Percentiles rank a stretch among this genome's conserved stretches.
These are phyloP conservation scores for Spilogale gracilis DNA, from an alignment of 2,113 vertebrate species.

Conservation along the genomic window DNA sequence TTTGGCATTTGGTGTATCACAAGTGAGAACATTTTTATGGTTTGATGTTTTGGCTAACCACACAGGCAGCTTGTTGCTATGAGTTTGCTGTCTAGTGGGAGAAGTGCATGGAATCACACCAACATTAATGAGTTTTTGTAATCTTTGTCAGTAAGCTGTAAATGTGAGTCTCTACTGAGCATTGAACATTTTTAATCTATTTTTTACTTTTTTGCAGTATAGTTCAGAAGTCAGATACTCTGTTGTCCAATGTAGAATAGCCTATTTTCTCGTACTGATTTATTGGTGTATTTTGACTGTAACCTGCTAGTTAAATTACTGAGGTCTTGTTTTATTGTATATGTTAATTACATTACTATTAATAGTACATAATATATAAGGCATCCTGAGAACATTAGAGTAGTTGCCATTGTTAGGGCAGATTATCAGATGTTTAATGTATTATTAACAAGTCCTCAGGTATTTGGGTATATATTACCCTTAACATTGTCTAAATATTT, in stretches of 20 bases:
- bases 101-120: background rate
- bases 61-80: background rate
- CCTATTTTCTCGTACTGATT: background rate
- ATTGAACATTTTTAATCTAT: background rate
- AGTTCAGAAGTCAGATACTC: constrained; percentile 3
- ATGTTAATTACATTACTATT: background rate
- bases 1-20: constrained; percentile 27
- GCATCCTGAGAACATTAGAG: background rate
- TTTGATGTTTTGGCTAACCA: background rate
- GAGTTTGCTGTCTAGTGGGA: background rate
- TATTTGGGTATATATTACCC: constrained; percentile 10
- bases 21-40: background rate
- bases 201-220: background rate
- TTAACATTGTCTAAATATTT: constrained; percentile 24
- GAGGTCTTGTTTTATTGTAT: background rate
- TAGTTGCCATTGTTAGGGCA: background rate
- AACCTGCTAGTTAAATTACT: background rate
- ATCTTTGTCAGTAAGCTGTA: background rate
- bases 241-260: background rate
- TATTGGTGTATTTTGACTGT: background rate
- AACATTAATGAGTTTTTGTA: constrained; percentile 21
- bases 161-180: background rate
- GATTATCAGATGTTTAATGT: background rate
- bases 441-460: background rate
- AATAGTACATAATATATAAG: background rate